phyloP scores from a whole-genome alignment of 92 coral and sea anemone genomes.

The Epizoanthus illoricatus region DNA sequence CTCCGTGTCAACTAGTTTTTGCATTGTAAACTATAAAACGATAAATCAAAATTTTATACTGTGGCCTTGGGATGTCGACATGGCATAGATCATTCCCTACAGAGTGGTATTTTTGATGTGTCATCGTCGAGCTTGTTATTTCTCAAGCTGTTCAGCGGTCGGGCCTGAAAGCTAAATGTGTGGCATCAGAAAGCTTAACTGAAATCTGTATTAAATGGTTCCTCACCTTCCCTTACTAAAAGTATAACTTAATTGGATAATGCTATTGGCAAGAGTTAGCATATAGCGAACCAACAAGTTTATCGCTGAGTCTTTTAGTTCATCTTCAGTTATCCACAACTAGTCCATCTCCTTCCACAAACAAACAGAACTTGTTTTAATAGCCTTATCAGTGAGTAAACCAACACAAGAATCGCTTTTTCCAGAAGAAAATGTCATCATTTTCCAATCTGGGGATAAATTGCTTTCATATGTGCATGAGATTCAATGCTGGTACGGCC shows the following conservation, averaged over 20 bases:
- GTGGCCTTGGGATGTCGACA: conserved; percentile 21
- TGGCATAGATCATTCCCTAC: neutral
- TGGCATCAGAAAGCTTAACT: neutral
- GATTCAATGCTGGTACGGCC: neutral
- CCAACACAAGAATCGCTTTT: conserved; percentile 3
- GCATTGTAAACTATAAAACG: neutral
- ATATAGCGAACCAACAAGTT: neutral
- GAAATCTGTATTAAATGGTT: neutral
- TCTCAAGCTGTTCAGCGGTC: conserved; percentile 3
- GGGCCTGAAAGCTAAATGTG: neutral
- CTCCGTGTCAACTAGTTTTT: conserved; percentile 3
- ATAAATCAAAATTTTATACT: conserved; percentile 7
- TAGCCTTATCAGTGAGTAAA: conserved; percentile 27
- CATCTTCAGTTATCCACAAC: neutral
- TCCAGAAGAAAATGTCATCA: conserved; percentile 30
- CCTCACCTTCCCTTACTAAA: neutral
- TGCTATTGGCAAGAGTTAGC: neutral
- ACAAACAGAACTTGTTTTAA: conserved; percentile 25
- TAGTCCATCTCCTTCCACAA: neutral
- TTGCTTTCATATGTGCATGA: conserved; percentile 13
- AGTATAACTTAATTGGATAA: neutral
- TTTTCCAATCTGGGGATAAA: conserved; percentile 25
- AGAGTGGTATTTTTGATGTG: conserved; percentile 4
- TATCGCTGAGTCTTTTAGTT: neutral
- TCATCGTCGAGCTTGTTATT: neutral